Base-by-base conservation (phyloP, 2,888 invertebrate genomes). In the Acronicta alni region DNA sequence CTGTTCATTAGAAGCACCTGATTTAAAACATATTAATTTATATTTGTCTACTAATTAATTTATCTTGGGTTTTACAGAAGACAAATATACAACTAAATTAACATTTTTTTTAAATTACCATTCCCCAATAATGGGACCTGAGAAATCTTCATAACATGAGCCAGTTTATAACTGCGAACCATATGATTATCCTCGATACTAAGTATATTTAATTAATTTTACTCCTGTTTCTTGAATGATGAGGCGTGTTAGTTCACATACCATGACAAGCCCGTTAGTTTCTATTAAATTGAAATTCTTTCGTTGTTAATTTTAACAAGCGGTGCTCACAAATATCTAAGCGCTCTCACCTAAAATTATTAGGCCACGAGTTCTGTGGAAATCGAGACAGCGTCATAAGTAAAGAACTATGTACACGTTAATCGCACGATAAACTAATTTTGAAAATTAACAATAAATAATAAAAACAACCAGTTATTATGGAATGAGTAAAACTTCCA, bases 1-100 rank as follows among this genome's bases (percentile, higher is more conserved):
- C 74, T 67, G 75, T 75, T 75, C 70, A 68, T 77, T 76, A 78
- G 75, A 83, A 85, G 84, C 86, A 85, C 84, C 86, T 72, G 78
- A 81, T 81, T 79, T 79, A 79, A 77, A 4, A 32, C 32, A 32
- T 72, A 77, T 65, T 58, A 68, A 51, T 61, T 69, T 64, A 67
- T 70, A 64, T 53, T 57, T 69, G 52, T 67, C 70, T 76, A 67
- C 52, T 57, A 57, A 65, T 46, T 65, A 67, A 64, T 63, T 68
- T 56, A 62, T 54, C 49, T 59, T 43, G 70, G 67, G 70, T 62
- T 63, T 55, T 64, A 64, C 51, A 52, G 47, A 63, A 68, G 57
- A 57, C 63, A 71, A 67, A 67, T 62, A 53, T 75, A 75, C 59
- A 74, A 60, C 48, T 58, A 71, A 71, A 66, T 59, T 53, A 73